Conservation (phyloP, 2,113 vertebrate species). For the Phylloscopus trochilus region DNA sequence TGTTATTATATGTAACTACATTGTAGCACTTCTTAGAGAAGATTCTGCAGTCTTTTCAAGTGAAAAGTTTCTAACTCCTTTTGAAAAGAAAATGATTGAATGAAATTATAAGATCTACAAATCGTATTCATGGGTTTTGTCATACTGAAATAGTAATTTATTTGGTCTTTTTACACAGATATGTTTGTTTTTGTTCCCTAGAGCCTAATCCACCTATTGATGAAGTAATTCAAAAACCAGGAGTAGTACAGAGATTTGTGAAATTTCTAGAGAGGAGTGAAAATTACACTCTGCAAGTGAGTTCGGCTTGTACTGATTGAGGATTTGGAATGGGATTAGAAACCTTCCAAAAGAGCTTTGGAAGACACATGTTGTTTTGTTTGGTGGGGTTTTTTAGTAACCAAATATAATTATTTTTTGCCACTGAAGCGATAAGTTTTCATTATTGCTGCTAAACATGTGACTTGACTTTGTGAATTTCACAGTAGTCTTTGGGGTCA, state of each 20-base stretch:
- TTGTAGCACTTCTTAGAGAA: neutral
- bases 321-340: neutral
- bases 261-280: slow-evolving; percentile 89
- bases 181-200: slow-evolving; percentile 55
- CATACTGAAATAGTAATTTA: neutral
- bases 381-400: neutral
- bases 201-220: slow-evolving; percentile 95
- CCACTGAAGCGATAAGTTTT: neutral
- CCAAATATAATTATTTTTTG: neutral
- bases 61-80: neutral
- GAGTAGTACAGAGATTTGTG: slow-evolving; percentile 89
- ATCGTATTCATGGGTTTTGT: neutral
- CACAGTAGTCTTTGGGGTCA: neutral
- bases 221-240: slow-evolving; percentile 89
- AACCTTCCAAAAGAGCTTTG: neutral
- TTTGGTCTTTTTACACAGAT: neutral
- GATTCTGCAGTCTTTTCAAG: neutral
- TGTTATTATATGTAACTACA: neutral
- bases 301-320: neutral
- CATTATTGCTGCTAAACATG: neutral
- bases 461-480: neutral
- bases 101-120: neutral
- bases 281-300: slow-evolving; percentile 89
- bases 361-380: neutral
- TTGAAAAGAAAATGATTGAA: neutral